Percentiles rank a stretch among this genome's conserved stretches.
Conservation (phyloP, 2,888 invertebrate species). For the Eristalinus sepulchralis region DNA sequence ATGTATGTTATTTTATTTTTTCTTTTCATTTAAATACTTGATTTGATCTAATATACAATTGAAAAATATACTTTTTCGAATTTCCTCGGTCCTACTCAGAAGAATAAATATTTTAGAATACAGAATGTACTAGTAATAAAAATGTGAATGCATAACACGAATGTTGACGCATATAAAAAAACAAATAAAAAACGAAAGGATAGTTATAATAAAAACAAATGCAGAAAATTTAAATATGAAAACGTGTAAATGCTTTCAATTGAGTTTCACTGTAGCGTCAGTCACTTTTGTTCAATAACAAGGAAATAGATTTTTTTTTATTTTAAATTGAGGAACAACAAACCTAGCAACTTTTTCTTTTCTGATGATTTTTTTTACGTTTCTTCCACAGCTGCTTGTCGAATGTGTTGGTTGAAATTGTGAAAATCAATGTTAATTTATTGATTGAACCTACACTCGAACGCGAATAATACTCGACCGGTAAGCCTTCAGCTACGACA, state of each 20-base stretch:
- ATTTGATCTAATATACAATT: constrained; percentile 7
- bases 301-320: too few species aligned
- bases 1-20: constrained; percentile 22
- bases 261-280: not conserved
- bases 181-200: constrained; percentile 32
- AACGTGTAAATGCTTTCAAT: not conserved
- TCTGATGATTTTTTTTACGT: too few species aligned
- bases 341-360: too few species aligned
- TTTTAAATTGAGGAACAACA: too few species aligned
- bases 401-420: too few species aligned
- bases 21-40: constrained; percentile 49
- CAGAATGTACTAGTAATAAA: constrained; percentile 10
- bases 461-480: too few species aligned
- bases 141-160: constrained; percentile 8
- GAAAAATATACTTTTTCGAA: constrained; percentile 45
- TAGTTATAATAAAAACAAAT: constrained; percentile 63
- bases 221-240: constrained; percentile 36
- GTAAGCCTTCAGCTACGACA: too few species aligned
- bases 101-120: constrained; percentile 52
- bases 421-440: too few species aligned
- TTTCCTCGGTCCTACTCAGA: constrained; percentile 43
- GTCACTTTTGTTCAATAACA: too few species aligned
- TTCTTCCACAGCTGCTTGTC: not conserved
- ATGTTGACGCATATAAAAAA: constrained; percentile 36
- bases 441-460: too few species aligned